Percentiles rank a stretch among this genome's conserved stretches.
phyloP scores from a whole-genome alignment of 2,888 invertebrate genomes.

The Andrena dorsata region DNA sequence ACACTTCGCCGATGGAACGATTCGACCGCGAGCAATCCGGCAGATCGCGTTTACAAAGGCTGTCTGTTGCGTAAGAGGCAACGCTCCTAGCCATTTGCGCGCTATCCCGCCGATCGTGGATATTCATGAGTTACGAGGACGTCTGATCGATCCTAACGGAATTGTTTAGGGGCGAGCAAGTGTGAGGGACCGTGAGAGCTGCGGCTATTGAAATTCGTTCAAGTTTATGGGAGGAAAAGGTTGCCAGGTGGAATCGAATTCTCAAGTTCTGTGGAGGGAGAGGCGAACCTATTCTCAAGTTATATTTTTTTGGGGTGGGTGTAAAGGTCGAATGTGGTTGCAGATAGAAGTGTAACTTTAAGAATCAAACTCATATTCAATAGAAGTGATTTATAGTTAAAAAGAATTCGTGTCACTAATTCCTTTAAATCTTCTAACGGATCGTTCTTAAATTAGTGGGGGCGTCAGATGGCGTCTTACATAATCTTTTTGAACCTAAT shows the following conservation, averaged over 20 bases:
- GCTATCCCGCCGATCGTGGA: slow-evolving; percentile 13
- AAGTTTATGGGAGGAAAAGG: neutral
- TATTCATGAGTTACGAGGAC: slow-evolving; percentile 35
- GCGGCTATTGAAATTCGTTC: slow-evolving; percentile 8
- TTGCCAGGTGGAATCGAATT: slow-evolving; percentile 1
- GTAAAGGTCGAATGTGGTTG: neutral
- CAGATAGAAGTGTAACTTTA: neutral
- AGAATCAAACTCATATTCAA: no score
- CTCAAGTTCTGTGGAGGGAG: neutral
- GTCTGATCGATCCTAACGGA: neutral
- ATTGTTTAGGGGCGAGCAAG: slow-evolving; percentile 7
- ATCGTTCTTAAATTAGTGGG: no score
- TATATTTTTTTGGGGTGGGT: neutral
- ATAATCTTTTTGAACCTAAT: no score
- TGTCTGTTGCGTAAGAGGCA: slow-evolving; percentile 41
- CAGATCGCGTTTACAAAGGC: slow-evolving; percentile 23
- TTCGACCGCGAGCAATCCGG: slow-evolving; percentile 24
- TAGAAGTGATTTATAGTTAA: no score
- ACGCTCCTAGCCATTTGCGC: slow-evolving; percentile 4
- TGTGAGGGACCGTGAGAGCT: slow-evolving; percentile 17
- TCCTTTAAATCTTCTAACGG: no score
- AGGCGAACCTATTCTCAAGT: neutral
- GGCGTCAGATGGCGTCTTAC: no score
- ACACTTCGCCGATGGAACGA: slow-evolving; percentile 16
- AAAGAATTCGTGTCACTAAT: no score